A percentile compares a stretch with the other conserved stretches of the same genome.
These are phyloP conservation scores for Podabrus alpinus DNA, from an alignment of 2,888 invertebrate species.

Conservation along the genomic window DNA sequence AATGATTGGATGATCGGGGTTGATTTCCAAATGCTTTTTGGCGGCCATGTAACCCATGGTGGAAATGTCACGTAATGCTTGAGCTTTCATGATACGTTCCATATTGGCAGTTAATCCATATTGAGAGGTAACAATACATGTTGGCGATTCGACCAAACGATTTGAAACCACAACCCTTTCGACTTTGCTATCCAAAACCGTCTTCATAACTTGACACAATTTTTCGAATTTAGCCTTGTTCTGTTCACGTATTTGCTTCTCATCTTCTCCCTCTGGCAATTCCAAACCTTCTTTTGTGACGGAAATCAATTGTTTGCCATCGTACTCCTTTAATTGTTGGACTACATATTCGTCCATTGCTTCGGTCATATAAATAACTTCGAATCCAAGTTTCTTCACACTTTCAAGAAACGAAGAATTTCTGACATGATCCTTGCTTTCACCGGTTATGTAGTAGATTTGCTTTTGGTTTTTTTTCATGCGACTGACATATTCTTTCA, in stretches of 20 bases:
- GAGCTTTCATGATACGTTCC: slow-evolving; percentile 99
- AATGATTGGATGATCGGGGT: slow-evolving; percentile 93
- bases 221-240: slow-evolving; percentile 77
- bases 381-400: slow-evolving; percentile 96
- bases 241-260: slow-evolving; percentile 96
- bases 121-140: slow-evolving; percentile 99
- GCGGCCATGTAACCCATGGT: slow-evolving; percentile 99
- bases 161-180: slow-evolving; percentile 98
- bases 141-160: slow-evolving; percentile 94
- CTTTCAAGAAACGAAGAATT: slow-evolving; percentile 98
- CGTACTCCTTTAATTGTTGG: slow-evolving; percentile 97
- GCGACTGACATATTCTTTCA: slow-evolving; percentile 94
- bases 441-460: slow-evolving; percentile 98
- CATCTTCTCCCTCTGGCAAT: slow-evolving; percentile 94
- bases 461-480: slow-evolving; percentile 99
- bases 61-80: slow-evolving; percentile 93
- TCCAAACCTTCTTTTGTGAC: slow-evolving; percentile 98
- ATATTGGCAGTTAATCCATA: slow-evolving; percentile 99
- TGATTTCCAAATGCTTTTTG: slow-evolving; percentile 99
- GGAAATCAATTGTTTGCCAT: slow-evolving; percentile 93
- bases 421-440: slow-evolving; percentile 77
- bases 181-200: slow-evolving; percentile 96
- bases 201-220: slow-evolving; percentile 91
- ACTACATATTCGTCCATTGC: slow-evolving; percentile 99
- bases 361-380: slow-evolving; percentile 98